A percentile compares a stretch with the other conserved stretches of the same genome.
Conservation (phyloP, 2,113 vertebrate species). For the Gracilinanus agilis region DNA sequence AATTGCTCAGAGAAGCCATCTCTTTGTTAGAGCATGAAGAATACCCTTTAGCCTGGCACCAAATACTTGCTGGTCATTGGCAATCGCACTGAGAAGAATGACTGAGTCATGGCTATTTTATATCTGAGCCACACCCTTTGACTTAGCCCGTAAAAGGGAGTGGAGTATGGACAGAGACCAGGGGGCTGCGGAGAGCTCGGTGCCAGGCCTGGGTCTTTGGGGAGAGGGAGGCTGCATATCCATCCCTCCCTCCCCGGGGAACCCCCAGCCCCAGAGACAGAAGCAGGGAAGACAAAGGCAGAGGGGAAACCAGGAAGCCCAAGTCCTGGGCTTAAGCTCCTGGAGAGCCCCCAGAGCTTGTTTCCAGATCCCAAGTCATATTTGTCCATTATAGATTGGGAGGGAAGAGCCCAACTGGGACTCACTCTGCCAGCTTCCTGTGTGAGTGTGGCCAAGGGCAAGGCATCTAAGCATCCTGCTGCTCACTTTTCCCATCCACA, state of each 20-base stretch:
- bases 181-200: background rate
- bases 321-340: background rate
- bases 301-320: background rate
- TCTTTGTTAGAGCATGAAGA: background rate
- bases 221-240: background rate
- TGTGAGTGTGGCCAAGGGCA: background rate
- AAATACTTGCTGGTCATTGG: background rate
- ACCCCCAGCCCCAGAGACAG: background rate
- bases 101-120: background rate
- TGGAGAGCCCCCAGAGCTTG: background rate
- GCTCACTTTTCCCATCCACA: background rate
- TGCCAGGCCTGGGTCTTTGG: background rate
- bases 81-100: background rate
- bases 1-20: background rate
- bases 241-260: background rate
- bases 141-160: background rate
- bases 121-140: background rate
- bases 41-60: background rate
- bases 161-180: background rate
- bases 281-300: too few species aligned
- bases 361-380: background rate
- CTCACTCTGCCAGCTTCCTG: background rate
- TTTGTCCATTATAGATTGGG: background rate
- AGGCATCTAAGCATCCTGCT: background rate
- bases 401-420: background rate